Conservation (phyloP, 2,797 vertebrate species). For the Serranus cabrilla region DNA sequence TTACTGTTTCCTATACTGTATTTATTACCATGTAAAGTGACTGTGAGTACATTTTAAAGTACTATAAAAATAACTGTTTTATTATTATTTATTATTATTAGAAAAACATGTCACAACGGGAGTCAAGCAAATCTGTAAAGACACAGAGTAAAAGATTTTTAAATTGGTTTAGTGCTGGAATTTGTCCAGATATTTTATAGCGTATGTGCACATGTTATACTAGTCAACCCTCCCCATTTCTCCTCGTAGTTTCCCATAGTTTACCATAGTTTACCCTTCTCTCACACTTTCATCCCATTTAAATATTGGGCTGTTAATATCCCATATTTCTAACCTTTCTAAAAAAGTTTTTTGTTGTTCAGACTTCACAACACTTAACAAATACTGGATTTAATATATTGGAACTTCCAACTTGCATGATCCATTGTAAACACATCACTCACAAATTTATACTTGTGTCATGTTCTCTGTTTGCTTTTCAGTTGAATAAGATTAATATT, state of each 20-base stretch:
- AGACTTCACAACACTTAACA: background rate
- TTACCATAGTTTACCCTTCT: too few relatives aligned
- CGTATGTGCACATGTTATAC: background rate
- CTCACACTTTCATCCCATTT: too few relatives aligned
- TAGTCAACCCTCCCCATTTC: too few relatives aligned
- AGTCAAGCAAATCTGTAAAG: background rate
- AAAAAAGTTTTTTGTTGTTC: background rate
- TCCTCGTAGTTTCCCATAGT: too few relatives aligned
- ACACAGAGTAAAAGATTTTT: background rate
- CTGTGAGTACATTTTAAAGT: too few relatives aligned
- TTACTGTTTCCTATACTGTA: too few relatives aligned
- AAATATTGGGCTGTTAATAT: too few relatives aligned
- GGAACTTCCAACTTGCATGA: slow-evolving; percentile 63
- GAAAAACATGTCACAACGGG: background rate
- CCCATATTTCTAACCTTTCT: too few relatives aligned
- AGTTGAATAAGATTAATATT: slow-evolving; percentile 79
- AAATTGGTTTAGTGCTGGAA: background rate
- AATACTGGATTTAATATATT: slow-evolving; percentile 38
- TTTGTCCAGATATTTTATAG: background rate
- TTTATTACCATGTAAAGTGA: too few relatives aligned
- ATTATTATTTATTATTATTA: background rate
- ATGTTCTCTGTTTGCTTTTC: slow-evolving; percentile 41
- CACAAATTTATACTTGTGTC: slow-evolving; percentile 52
- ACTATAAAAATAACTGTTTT: too few relatives aligned
- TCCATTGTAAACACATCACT: slow-evolving; percentile 41